phyloP scores from a whole-genome alignment of 2,888 invertebrate species.

The Luperina testacea region DNA sequence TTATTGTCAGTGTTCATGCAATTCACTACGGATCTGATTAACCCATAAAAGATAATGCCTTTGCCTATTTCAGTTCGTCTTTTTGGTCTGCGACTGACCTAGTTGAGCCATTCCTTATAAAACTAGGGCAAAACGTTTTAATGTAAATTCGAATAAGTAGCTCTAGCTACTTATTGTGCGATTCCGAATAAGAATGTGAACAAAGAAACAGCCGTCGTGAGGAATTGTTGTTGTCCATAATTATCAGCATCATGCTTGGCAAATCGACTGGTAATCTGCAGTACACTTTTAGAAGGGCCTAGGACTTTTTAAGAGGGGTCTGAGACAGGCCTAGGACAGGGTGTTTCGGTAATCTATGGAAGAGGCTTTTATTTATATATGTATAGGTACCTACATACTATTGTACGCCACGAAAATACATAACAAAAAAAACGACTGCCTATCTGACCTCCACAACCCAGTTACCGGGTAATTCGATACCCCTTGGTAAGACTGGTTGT shows the following conservation, averaged over 20 bases:
- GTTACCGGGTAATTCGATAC: too few species aligned
- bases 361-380: too few species aligned
- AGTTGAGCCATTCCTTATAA: slow-evolving; percentile 32
- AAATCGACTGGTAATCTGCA: not conserved
- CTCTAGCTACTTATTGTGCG: slow-evolving; percentile 5
- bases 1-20: not conserved
- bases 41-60: slow-evolving; percentile 24
- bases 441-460: too few species aligned
- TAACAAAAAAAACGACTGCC: too few species aligned
- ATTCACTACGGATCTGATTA: slow-evolving; percentile 19
- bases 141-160: slow-evolving; percentile 39
- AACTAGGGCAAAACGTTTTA: slow-evolving; percentile 39
- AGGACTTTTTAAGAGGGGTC: not conserved
- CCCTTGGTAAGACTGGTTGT: too few species aligned
- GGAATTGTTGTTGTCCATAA: not conserved
- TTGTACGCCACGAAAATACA: too few species aligned
- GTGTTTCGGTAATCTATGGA: too few species aligned
- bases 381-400: too few species aligned
- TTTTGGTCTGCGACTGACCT: slow-evolving; percentile 41
- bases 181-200: slow-evolving; percentile 28
- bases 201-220: slow-evolving; percentile 21
- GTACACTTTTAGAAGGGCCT: not conserved
- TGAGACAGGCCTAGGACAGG: too few species aligned
- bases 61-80: slow-evolving; percentile 26
- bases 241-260: not conserved